Percentiles rank a stretch among this genome's conserved stretches.
phyloP scores from a whole-genome alignment of 2,113 vertebrate genomes.

The Trichechus manatus region DNA sequence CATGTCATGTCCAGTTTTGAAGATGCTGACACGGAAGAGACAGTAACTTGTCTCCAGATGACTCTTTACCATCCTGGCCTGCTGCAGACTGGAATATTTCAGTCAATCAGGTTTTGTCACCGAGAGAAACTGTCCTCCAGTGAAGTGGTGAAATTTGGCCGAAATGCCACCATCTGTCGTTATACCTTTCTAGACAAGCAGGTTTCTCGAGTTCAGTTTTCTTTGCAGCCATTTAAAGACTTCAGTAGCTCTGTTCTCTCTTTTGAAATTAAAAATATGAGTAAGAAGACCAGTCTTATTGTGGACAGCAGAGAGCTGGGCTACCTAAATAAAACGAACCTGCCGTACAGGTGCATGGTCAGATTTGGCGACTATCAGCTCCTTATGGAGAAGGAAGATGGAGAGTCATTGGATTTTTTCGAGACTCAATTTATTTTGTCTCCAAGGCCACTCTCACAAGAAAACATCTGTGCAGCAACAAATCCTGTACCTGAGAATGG shows the following conservation, averaged over 20 bases:
- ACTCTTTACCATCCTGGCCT: conserved; percentile 93
- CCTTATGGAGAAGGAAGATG: conserved; percentile 88
- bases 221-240: conserved; percentile 90
- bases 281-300: conserved; percentile 88
- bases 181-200: conserved; percentile 89
- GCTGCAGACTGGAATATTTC: conserved; percentile 84
- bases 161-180: conserved; percentile 88
- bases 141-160: conserved; percentile 90
- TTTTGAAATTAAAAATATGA: conserved; percentile 96
- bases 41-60: conserved; percentile 90
- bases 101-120: conserved; percentile 82
- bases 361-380: conserved; percentile 93
- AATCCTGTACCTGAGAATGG: conserved; percentile 73
- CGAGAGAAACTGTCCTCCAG: conserved; percentile 86
- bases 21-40: conserved; percentile 92
- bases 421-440: conserved; percentile 91
- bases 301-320: conserved; percentile 88
- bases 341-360: conserved; percentile 90
- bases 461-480: conserved; percentile 77
- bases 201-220: conserved; percentile 93
- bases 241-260: conserved; percentile 84
- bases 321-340: conserved; percentile 91
- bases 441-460: conserved; percentile 87
- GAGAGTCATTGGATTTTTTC: conserved; percentile 91
- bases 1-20: conserved; percentile 84